A percentile compares a stretch with the other conserved stretches of the same genome.
Conservation (phyloP, 53 echinoderm and acorn worm genomes). For the Luidia sarsii region DNA sequence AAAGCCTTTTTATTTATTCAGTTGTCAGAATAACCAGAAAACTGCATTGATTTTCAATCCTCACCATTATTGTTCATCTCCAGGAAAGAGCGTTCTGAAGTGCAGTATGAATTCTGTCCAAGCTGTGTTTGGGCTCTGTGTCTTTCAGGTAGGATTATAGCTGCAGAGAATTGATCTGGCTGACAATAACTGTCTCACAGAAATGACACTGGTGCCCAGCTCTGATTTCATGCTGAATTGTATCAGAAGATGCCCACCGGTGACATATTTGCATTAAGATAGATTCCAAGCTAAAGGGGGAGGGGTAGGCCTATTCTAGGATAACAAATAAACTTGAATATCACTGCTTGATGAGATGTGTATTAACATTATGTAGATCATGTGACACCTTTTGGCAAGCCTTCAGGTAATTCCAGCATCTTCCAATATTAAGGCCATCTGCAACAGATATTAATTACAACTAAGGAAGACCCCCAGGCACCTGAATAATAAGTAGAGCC, state of each 20-base stretch:
- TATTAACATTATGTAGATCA: constrained; percentile 38
- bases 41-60: constrained; percentile 37
- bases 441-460: constrained; percentile 54
- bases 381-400: not conserved
- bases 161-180: constrained; percentile 37
- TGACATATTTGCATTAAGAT: constrained; percentile 48
- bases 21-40: constrained; percentile 20
- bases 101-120: constrained; percentile 16
- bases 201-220: constrained; percentile 38
- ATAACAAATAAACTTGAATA: not conserved
- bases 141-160: constrained; percentile 32
- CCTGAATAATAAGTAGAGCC: constrained; percentile 20
- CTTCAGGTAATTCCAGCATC: constrained; percentile 1
- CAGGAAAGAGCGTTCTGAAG: not conserved
- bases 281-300: constrained; percentile 5
- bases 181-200: constrained; percentile 39
- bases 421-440: constrained; percentile 18
- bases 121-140: constrained; percentile 43
- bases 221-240: constrained; percentile 36
- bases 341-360: not conserved
- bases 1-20: constrained; percentile 38
- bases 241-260: constrained; percentile 48
- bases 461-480: constrained; percentile 5
- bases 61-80: constrained; percentile 17
- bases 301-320: not conserved